Evolutionary conservation across 1,140 invertebrate genomes (phyloP).

Genomic region (Lamellibrachia luymesi): DNA sequence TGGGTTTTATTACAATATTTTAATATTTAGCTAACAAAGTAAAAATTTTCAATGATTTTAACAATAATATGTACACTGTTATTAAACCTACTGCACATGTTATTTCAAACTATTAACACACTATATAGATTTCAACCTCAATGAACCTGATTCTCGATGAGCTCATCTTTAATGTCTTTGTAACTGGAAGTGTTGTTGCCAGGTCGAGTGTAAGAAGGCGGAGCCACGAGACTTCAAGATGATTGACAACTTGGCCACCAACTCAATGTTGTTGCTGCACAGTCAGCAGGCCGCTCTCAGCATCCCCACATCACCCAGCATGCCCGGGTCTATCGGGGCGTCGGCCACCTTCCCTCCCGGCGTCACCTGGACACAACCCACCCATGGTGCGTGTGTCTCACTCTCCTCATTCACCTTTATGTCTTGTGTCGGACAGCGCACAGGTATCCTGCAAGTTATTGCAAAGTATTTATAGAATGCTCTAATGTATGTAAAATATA

Average conservation of each 20-base stretch:
- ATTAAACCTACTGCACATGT: not conserved
- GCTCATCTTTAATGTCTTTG: not conserved
- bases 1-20: too few species aligned
- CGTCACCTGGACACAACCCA: not conserved
- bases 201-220: constrained; percentile 28
- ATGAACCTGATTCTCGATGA: not conserved
- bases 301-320: not conserved
- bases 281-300: not conserved
- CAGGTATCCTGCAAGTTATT: too few species aligned
- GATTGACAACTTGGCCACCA: constrained; percentile 17
- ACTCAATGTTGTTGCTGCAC: not conserved
- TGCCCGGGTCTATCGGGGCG: not conserved
- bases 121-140: not conserved
- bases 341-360: not conserved
- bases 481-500: too few species aligned
- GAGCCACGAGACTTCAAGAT: constrained; percentile 28
- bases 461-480: too few species aligned
- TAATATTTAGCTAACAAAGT: too few species aligned
- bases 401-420: too few species aligned
- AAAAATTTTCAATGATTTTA: too few species aligned
- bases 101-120: not conserved
- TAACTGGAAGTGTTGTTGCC: not conserved
- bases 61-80: not conserved
- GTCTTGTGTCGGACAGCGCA: too few species aligned
- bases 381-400: not conserved